Percentiles rank a stretch among this genome's conserved stretches.
Evolutionary conservation across 2,888 invertebrate species (phyloP).

Genomic region (Stictocephala bisonia): DNA sequence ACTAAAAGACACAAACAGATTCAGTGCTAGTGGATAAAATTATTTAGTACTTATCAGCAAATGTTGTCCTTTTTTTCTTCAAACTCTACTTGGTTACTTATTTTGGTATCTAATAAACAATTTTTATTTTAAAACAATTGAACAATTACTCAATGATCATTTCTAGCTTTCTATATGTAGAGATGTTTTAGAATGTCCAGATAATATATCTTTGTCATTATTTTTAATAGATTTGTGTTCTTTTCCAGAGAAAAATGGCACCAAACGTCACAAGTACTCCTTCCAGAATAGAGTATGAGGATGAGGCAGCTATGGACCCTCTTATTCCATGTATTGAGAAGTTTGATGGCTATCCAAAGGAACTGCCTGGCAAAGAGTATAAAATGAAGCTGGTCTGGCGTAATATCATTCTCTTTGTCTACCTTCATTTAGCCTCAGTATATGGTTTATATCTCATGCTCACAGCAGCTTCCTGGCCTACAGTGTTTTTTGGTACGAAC

Average conservation of each 20-base stretch:
- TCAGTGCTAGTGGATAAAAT: too few species aligned
- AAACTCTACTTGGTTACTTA: too few species aligned
- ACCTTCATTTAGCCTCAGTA: slow-evolving; percentile 79
- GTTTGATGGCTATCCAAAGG: slow-evolving; percentile 48
- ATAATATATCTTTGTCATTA: background rate
- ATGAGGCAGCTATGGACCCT: slow-evolving; percentile 57
- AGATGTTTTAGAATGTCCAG: too few species aligned
- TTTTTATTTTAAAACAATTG: too few species aligned
- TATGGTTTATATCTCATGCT: slow-evolving; percentile 81
- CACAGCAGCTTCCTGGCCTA: slow-evolving; percentile 79
- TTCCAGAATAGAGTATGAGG: slow-evolving; percentile 64
- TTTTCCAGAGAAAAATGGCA: slow-evolving; percentile 62
- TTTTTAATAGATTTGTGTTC: background rate
- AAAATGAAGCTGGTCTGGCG: slow-evolving; percentile 76
- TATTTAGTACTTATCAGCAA: too few species aligned
- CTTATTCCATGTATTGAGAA: slow-evolving; percentile 44
- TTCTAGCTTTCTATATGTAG: too few species aligned
- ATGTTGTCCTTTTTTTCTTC: too few species aligned
- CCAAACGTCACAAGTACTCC: slow-evolving; percentile 65
- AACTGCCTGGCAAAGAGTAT: slow-evolving; percentile 53
- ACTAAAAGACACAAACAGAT: too few species aligned
- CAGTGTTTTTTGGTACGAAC: slow-evolving; percentile 77
- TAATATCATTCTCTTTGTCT: slow-evolving; percentile 81
- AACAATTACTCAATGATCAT: too few species aligned
- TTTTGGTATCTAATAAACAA: too few species aligned